Conservation (phyloP, 2,113 vertebrate genomes). For the Corydoras maculifer region DNA sequence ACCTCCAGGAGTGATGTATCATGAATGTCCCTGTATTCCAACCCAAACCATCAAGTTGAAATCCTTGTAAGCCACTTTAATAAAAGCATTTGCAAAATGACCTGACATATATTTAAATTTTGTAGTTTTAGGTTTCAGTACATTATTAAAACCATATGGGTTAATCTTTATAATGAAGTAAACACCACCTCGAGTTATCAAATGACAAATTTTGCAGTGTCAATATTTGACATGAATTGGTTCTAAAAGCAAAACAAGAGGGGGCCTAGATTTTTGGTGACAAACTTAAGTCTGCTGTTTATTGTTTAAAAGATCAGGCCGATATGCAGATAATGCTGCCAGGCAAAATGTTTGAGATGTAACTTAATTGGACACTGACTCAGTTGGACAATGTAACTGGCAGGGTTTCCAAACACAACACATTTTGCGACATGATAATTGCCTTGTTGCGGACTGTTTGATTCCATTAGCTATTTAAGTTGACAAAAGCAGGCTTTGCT, state of each 20-base stretch:
- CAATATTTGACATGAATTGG: too few species aligned
- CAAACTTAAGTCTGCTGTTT: background rate
- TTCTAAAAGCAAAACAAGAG: too few species aligned
- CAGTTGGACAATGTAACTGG: conserved; percentile 2
- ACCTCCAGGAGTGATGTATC: too few species aligned
- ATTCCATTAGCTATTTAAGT: conserved; percentile 50
- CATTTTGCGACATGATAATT: conserved; percentile 45
- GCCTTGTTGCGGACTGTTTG: conserved; percentile 41
- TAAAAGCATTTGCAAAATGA: background rate
- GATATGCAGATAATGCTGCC: background rate
- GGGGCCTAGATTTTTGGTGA: too few species aligned
- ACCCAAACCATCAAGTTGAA: too few species aligned
- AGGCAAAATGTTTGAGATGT: conserved; percentile 5
- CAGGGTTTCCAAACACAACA: conserved; percentile 41
- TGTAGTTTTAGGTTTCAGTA: background rate
- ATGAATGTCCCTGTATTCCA: too few species aligned
- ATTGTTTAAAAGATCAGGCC: background rate
- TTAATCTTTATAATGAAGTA: too few species aligned
- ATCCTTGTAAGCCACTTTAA: background rate
- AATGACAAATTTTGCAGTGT: too few species aligned
- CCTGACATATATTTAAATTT: background rate
- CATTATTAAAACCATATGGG: too few species aligned
- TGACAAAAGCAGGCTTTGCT: conserved; percentile 45
- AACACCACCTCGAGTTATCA: too few species aligned
- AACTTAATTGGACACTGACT: conserved; percentile 18